These are phyloP conservation scores for Steinernema khuongi DNA, from an alignment of 1,140 invertebrate species.

Conservation along the genomic window DNA sequence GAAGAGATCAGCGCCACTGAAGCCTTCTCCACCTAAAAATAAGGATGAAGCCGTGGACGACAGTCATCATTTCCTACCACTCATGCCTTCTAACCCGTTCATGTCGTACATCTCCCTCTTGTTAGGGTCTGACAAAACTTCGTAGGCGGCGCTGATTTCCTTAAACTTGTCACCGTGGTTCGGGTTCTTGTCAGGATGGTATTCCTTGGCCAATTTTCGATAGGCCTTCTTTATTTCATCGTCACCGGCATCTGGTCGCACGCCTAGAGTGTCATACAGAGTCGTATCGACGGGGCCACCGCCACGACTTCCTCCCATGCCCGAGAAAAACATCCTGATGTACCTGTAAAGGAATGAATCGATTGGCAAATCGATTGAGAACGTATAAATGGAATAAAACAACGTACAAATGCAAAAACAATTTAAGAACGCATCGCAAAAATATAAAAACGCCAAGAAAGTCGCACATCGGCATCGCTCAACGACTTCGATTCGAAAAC, in stretches of 20 bases:
- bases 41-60: not conserved
- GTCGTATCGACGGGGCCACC: slow-evolving; percentile 66
- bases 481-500: not conserved
- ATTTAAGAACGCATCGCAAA: not conserved
- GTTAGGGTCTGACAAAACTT: slow-evolving; percentile 69
- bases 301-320: slow-evolving; percentile 31
- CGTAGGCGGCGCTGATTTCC: slow-evolving; percentile 80
- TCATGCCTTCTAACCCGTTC: slow-evolving; percentile 73
- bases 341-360: slow-evolving; percentile 16
- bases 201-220: slow-evolving; percentile 77
- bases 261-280: slow-evolving; percentile 76
- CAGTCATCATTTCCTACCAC: slow-evolving; percentile 60
- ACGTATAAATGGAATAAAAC: not conserved
- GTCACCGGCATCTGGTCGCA: slow-evolving; percentile 70
- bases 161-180: slow-evolving; percentile 75
- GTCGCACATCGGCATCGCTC: not conserved
- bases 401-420: not conserved
- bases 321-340: slow-evolving; percentile 30
- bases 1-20: slow-evolving; percentile 39
- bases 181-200: slow-evolving; percentile 80
- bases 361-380: not conserved
- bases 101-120: slow-evolving; percentile 70
- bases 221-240: slow-evolving; percentile 82
- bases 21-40: slow-evolving; percentile 38
- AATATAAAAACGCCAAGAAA: not conserved